Conservation (phyloP, 1,140 invertebrate species). For the Hylaeus anthracinus region DNA sequence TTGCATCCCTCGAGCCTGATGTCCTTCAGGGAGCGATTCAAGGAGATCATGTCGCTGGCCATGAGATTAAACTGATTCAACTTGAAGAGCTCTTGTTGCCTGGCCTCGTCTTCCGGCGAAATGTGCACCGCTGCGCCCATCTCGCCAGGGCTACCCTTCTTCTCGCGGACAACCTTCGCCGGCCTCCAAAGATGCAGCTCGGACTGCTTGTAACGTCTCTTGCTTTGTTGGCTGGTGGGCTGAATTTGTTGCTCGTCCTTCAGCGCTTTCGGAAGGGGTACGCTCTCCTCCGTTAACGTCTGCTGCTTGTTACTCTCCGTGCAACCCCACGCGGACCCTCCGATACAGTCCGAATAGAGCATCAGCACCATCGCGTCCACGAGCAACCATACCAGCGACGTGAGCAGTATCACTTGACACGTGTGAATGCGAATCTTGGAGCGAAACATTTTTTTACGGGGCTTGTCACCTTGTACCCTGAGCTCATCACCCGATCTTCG, state of each 20-base stretch:
- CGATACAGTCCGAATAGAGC: constrained; percentile 95
- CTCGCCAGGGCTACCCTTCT: constrained; percentile 90
- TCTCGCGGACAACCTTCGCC: constrained; percentile 85
- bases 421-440: constrained; percentile 95
- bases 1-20: constrained; percentile 94
- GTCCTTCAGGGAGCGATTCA: constrained; percentile 97
- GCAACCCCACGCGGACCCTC: constrained; percentile 86
- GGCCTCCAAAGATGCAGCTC: constrained; percentile 87
- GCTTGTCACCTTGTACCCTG: constrained; percentile 56
- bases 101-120: constrained; percentile 89
- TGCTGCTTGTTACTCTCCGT: constrained; percentile 64
- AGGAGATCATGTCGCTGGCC: constrained; percentile 98
- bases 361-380: constrained; percentile 95
- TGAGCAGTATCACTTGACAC: constrained; percentile 95
- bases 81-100: constrained; percentile 97
- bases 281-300: constrained; percentile 48
- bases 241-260: constrained; percentile 29
- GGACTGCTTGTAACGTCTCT: constrained; percentile 75
- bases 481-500: constrained; percentile 72
- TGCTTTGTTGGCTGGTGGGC: constrained; percentile 24
- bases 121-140: constrained; percentile 93
- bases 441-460: constrained; percentile 86
- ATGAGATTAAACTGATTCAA: constrained; percentile 99
- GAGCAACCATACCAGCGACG: constrained; percentile 97
- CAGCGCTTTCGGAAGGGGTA: constrained; percentile 38